phyloP scores from a whole-genome alignment of 2,113 vertebrate species.

The Columba livia region DNA sequence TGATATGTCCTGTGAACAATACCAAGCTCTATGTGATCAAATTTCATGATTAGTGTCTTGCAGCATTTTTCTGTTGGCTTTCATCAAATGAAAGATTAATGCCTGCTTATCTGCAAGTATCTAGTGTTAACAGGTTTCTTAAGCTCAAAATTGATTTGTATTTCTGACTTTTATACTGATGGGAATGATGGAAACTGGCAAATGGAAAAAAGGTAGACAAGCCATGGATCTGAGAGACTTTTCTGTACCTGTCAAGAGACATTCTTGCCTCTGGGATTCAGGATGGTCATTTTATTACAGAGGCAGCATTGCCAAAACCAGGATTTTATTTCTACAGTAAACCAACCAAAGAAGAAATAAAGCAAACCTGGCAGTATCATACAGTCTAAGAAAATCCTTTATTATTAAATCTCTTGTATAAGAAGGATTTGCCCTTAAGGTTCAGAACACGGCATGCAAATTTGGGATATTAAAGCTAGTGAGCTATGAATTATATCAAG shows the following conservation, averaged over 20 bases:
- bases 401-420: background rate
- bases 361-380: background rate
- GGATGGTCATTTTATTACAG: background rate
- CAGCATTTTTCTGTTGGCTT: background rate
- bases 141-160: background rate
- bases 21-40: background rate
- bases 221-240: background rate
- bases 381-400: background rate
- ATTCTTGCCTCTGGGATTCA: background rate
- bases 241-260: background rate
- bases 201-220: background rate
- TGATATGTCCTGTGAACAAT: background rate
- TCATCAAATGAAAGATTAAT: background rate
- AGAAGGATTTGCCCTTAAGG: slow-evolving; percentile 8
- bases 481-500: background rate
- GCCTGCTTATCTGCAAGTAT: background rate
- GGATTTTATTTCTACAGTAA: background rate
- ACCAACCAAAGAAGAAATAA: background rate
- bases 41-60: background rate
- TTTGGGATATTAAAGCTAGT: background rate
- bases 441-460: background rate
- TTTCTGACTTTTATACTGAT: background rate
- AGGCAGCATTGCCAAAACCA: background rate
- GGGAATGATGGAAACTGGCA: background rate
- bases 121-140: background rate